These are phyloP conservation scores for Melanotus villosus DNA, from an alignment of 2,888 invertebrate species.

Conservation along the genomic window DNA sequence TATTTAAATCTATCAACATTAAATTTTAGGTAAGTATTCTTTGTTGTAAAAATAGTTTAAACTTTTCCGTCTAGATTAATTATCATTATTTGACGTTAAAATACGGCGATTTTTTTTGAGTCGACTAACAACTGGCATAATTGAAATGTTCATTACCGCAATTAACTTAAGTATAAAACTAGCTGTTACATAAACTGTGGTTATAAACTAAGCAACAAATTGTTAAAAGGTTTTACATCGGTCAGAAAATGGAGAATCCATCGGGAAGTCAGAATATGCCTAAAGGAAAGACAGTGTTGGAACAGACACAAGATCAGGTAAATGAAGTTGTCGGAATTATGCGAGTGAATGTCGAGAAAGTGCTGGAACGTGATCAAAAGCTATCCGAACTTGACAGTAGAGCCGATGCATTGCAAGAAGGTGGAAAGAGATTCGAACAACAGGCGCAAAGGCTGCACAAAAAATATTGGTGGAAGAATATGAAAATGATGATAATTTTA, in stretches of 20 bases:
- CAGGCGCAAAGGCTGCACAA: constrained; percentile 97
- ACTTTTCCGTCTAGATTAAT: too few relatives aligned
- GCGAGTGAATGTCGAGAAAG: constrained; percentile 97
- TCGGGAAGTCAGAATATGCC: constrained; percentile 45
- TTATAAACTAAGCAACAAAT: too few relatives aligned
- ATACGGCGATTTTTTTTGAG: constrained; percentile 13
- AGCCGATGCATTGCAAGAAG: constrained; percentile 95
- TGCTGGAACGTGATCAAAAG: constrained; percentile 95
- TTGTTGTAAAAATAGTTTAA: neutral
- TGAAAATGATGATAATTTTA: constrained; percentile 96
- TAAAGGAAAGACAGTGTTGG: constrained; percentile 55
- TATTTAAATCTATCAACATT: neutral
- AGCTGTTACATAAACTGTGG: neutral
- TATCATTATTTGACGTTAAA: neutral
- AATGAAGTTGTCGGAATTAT: constrained; percentile 91
- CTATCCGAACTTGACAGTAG: constrained; percentile 95
- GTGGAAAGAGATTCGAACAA: constrained; percentile 96
- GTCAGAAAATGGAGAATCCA: constrained; percentile 47
- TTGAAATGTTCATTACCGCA: constrained; percentile 21
- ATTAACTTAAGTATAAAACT: constrained; percentile 8
- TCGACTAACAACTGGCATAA: constrained; percentile 4
- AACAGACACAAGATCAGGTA: constrained; percentile 67
- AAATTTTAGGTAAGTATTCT: neutral
- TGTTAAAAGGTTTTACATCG: neutral
- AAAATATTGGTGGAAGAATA: constrained; percentile 98